Conservation (phyloP, 2,888 invertebrate species). For the Eupeodes latifasciatus region DNA sequence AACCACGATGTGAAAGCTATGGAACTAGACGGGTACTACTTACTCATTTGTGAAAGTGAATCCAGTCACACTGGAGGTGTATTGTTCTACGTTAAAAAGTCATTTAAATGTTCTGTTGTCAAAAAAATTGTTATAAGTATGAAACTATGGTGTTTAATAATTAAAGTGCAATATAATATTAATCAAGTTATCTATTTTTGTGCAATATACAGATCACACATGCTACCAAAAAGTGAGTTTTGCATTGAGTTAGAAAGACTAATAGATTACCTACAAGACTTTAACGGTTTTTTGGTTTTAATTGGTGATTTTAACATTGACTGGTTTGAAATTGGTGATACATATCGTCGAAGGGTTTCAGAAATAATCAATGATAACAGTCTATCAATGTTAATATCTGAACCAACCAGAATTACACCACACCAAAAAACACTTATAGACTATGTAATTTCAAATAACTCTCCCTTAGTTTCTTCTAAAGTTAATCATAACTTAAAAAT, state of each 20-base stretch:
- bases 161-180: too few species aligned
- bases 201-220: too few species aligned
- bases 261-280: background rate
- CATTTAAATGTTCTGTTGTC: too few species aligned
- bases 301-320: background rate
- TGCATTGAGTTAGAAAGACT: background rate
- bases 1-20: too few species aligned
- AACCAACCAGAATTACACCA: background rate
- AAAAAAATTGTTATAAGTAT: too few species aligned
- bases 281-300: background rate
- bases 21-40: too few species aligned
- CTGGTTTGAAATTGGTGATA: background rate
- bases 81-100: too few species aligned
- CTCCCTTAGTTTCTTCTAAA: background rate
- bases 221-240: background rate
- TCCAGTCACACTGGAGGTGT: too few species aligned
- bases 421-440: background rate
- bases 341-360: background rate
- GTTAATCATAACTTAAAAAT: background rate
- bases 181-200: too few species aligned
- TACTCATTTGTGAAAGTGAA: too few species aligned
- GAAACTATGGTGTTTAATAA: too few species aligned
- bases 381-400: background rate
- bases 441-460: background rate
- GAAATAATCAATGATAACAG: too few species aligned